Conservation (phyloP, 2,113 vertebrate genomes). For the Ophthalmolycus amberensis region DNA sequence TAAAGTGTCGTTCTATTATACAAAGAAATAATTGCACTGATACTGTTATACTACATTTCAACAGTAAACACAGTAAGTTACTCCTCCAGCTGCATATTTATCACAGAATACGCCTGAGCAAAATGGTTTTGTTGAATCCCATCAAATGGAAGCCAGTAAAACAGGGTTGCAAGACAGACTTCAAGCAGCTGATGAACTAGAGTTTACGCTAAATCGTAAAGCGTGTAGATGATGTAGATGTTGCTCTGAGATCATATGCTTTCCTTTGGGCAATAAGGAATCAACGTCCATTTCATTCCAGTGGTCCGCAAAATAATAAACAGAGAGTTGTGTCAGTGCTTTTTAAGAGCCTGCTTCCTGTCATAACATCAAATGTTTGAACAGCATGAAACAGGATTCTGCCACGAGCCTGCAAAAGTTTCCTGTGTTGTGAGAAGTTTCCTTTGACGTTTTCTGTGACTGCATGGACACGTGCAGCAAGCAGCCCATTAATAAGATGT, state of each 20-base stretch:
- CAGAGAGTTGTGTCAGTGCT: constrained; percentile 17
- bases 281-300: constrained; percentile 31
- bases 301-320: constrained; percentile 24
- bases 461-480: constrained; percentile 39
- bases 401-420: constrained; percentile 31
- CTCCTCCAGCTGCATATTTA: neutral
- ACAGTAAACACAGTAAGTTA: constrained; percentile 2
- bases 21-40: neutral
- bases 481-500: constrained; percentile 42
- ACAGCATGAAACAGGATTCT: constrained; percentile 61
- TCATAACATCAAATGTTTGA: constrained; percentile 62
- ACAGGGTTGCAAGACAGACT: neutral
- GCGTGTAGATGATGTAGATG: neutral
- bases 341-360: constrained; percentile 54
- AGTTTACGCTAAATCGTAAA: constrained; percentile 4
- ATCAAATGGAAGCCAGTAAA: constrained; percentile 8
- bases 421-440: constrained; percentile 54
- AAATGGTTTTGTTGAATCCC: neutral
- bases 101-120: neutral
- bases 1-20: neutral
- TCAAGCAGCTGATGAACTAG: neutral
- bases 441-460: constrained; percentile 49
- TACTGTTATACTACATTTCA: neutral
- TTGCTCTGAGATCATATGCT: constrained; percentile 33
- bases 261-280: constrained; percentile 25